Percentiles rank a stretch among this genome's conserved stretches.
Evolutionary conservation across 2,113 vertebrate genomes (phyloP).

Genomic region (Manacus vitellinus): DNA sequence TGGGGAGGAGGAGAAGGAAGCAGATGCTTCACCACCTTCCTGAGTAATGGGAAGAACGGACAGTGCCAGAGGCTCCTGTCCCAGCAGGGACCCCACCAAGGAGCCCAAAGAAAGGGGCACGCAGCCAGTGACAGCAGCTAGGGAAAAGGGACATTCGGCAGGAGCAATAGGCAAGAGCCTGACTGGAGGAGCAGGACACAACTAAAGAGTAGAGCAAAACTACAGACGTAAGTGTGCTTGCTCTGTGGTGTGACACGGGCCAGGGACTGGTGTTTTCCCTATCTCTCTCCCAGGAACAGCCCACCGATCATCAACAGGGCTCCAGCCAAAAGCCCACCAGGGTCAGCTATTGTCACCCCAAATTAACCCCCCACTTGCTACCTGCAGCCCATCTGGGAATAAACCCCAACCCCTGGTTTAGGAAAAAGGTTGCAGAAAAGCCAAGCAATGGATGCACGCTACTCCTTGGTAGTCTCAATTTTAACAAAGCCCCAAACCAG

Average conservation of each 20-base stretch:
- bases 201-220: not conserved
- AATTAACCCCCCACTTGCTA: not conserved
- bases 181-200: not conserved
- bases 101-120: not conserved
- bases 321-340: not conserved
- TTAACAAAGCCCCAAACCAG: not conserved
- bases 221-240: rapidly evolving
- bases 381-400: not conserved
- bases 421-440: not conserved
- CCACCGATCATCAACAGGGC: rapidly evolving
- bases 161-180: rapidly evolving
- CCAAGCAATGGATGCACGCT: rapidly evolving
- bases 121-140: rapidly evolving
- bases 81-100: not conserved
- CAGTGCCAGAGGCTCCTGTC: rapidly evolving
- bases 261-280: not conserved
- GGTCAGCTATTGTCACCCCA: not conserved
- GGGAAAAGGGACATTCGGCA: rapidly evolving
- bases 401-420: not conserved
- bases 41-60: not conserved
- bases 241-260: no score
- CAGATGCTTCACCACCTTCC: not conserved
- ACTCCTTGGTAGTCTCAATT: not conserved
- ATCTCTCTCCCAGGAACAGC: not conserved
- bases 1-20: rapidly evolving